phyloP scores from a whole-genome alignment of 2,888 invertebrate genomes.

The Tetropium fuscum region DNA sequence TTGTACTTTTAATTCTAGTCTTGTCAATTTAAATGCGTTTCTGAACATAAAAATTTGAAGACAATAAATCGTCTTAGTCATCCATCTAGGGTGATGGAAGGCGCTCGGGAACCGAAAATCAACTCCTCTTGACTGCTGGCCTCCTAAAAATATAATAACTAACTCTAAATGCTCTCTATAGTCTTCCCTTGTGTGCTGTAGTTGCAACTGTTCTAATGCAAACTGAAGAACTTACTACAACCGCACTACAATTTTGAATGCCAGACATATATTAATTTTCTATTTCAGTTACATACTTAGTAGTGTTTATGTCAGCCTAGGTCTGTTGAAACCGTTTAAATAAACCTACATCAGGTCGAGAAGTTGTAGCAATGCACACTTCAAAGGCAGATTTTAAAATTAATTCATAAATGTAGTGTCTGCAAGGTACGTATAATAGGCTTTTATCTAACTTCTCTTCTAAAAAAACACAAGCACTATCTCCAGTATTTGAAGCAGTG shows the following conservation, averaged over 20 bases:
- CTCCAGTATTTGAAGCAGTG: background rate
- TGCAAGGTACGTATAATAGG: background rate
- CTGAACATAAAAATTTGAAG: no score
- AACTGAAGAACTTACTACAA: no score
- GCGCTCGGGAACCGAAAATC: background rate
- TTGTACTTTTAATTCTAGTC: background rate
- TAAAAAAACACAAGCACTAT: background rate
- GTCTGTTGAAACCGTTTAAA: background rate
- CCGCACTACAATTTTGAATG: no score
- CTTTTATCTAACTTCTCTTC: background rate
- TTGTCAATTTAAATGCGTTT: no score
- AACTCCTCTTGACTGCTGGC: no score
- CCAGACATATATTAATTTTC: no score
- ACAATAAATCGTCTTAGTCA: background rate
- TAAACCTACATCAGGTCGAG: background rate
- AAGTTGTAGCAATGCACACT: background rate
- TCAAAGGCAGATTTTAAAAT: background rate
- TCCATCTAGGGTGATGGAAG: background rate
- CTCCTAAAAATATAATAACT: no score
- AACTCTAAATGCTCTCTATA: no score
- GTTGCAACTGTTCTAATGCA: no score
- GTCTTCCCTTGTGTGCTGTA: no score
- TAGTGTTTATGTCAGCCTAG: background rate
- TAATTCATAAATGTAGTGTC: background rate
- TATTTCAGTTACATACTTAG: background rate